phyloP scores from a whole-genome alignment of 2,888 invertebrate species.

The Chaetoderma sp. region DNA sequence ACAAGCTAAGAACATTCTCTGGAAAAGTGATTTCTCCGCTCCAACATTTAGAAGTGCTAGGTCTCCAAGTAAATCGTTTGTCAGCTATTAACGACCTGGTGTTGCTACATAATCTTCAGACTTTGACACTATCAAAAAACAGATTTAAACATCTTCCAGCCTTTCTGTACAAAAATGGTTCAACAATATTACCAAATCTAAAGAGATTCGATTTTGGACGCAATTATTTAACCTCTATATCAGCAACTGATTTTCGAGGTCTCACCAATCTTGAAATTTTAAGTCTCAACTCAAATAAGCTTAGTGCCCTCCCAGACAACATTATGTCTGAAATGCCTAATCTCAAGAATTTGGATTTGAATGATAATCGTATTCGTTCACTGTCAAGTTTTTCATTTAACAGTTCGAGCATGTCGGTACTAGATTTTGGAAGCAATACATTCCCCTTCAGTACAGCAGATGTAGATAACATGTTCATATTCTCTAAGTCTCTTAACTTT shows the following conservation, averaged over 20 bases:
- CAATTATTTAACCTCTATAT: background rate
- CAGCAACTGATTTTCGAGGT: background rate
- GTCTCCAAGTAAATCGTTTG: background rate
- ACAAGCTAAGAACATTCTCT: background rate
- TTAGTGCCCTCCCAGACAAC: background rate
- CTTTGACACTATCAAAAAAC: background rate
- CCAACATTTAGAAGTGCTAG: background rate
- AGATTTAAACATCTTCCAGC: background rate
- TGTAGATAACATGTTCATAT: constrained; percentile 10
- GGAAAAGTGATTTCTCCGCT: background rate
- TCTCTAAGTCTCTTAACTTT: constrained; percentile 7
- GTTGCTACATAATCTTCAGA: background rate
- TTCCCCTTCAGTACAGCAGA: background rate
- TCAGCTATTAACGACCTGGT: background rate
- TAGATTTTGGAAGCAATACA: background rate
- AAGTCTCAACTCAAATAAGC: background rate
- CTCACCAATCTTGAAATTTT: background rate
- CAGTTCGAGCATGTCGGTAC: background rate
- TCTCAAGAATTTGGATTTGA: background rate
- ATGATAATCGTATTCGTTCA: background rate
- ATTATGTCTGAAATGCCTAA: background rate
- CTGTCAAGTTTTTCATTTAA: background rate
- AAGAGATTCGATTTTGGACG: background rate
- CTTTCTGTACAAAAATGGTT: background rate
- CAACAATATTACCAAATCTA: background rate